Evolutionary conservation across 1,140 invertebrate genomes (phyloP).

Genomic region (Lepidostoma basale): DNA sequence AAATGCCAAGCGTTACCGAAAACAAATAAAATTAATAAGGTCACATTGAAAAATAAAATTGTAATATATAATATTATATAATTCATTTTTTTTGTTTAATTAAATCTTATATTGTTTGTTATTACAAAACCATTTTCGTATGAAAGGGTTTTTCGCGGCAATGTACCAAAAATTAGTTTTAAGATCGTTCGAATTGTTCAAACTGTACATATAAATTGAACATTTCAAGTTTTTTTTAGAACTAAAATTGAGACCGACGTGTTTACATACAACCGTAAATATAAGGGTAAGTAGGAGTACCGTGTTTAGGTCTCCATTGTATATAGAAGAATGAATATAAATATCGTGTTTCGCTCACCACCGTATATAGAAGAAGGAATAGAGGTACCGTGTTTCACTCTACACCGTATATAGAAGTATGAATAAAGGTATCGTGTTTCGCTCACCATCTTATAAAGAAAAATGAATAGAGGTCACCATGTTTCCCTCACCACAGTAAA

Average conservation of each 20-base stretch:
- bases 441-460: too few relatives aligned
- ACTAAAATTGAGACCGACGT: background rate
- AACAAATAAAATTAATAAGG: too few relatives aligned
- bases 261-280: background rate
- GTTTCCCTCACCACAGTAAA: too few relatives aligned
- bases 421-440: too few relatives aligned
- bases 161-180: constrained; percentile 7
- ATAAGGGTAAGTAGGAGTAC: background rate
- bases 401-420: too few relatives aligned
- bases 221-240: background rate
- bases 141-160: background rate
- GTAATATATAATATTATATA: background rate
- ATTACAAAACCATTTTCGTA: background rate
- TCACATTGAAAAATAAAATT: constrained; percentile 6
- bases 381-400: background rate
- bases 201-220: constrained; percentile 1
- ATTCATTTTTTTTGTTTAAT: background rate
- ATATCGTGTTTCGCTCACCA: background rate
- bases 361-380: background rate
- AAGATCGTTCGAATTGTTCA: constrained; percentile 2
- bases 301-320: background rate
- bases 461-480: too few relatives aligned
- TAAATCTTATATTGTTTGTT: background rate
- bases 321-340: background rate
- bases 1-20: too few relatives aligned